Evolutionary conservation across 2,888 invertebrate genomes (phyloP).

Genomic region (Hydrotaea diabolus): DNA sequence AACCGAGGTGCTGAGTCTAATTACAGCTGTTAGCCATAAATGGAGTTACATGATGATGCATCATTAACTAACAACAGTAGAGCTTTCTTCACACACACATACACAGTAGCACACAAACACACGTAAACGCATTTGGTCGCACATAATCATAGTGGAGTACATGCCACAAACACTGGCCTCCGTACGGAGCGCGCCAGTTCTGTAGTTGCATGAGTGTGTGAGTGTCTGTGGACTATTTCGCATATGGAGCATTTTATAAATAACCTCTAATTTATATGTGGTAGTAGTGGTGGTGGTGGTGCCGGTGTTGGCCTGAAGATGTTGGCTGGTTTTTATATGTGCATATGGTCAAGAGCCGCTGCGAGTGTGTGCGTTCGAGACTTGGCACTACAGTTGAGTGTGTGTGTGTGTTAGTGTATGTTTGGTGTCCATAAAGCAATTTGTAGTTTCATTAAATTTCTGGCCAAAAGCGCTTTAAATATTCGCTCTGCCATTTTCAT

Average conservation of each 20-base stretch:
- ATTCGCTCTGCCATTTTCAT: neutral
- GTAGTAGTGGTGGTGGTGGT: neutral
- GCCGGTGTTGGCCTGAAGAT: constrained; percentile 10
- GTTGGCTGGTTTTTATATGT: neutral
- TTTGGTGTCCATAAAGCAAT: constrained; percentile 22
- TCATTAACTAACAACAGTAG: constrained; percentile 2
- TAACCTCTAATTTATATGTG: constrained; percentile 31
- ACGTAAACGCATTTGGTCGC: neutral
- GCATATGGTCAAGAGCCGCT: neutral
- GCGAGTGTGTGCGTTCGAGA: neutral
- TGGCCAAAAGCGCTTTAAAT: neutral
- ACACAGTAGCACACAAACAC: neutral
- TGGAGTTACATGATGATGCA: neutral
- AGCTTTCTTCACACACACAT: neutral
- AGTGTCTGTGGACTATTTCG: neutral
- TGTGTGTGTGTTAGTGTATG: neutral
- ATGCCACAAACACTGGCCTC: neutral
- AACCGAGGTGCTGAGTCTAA: constrained; percentile 44
- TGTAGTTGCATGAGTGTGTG: neutral
- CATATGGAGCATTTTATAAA: constrained; percentile 13
- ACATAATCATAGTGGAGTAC: neutral
- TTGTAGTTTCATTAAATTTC: constrained; percentile 33
- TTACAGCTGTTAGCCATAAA: constrained; percentile 41
- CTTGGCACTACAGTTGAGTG: neutral
- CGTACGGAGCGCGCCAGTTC: neutral